Conservation (phyloP, 2,113 vertebrate genomes). For the Phalacrocorax carbo region DNA sequence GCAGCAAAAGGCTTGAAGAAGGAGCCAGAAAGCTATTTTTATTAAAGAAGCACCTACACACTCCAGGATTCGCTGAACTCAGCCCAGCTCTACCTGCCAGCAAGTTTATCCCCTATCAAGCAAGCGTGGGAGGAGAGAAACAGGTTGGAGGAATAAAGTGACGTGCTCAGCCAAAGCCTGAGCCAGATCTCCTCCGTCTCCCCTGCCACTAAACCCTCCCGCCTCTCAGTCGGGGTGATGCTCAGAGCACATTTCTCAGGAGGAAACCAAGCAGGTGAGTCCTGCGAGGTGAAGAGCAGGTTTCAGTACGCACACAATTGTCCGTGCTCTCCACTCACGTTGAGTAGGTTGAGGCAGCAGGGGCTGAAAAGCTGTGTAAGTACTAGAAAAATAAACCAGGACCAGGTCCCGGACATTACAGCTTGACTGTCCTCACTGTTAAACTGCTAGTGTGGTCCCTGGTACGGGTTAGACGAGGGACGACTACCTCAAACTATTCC, state of each 20-base stretch:
- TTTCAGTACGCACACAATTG: background rate
- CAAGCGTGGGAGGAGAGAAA: background rate
- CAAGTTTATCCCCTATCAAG: background rate
- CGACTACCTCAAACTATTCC: background rate
- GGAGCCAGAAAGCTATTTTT: background rate
- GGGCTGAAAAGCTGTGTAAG: background rate
- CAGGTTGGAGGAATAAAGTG: too few relatives aligned
- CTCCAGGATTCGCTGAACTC: background rate
- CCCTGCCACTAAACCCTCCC: background rate
- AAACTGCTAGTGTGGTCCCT: background rate
- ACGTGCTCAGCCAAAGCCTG: background rate
- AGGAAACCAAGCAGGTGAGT: background rate
- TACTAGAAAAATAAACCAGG: background rate
- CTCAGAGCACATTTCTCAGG: background rate
- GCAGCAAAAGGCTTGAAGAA: background rate
- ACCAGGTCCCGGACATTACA: background rate
- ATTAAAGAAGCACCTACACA: background rate
- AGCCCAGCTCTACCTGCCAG: background rate
- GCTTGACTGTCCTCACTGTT: too few relatives aligned
- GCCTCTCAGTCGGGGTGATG: too few relatives aligned
- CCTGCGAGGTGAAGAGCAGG: background rate
- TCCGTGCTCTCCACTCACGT: background rate
- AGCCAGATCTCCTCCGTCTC: background rate
- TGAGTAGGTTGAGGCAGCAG: background rate
- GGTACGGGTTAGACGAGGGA: too few relatives aligned